Evolutionary conservation across 2,888 invertebrate species (phyloP), one percentile per base, ranked within the genome.

Genomic region (Trissonchulus latispiculum): DNA sequence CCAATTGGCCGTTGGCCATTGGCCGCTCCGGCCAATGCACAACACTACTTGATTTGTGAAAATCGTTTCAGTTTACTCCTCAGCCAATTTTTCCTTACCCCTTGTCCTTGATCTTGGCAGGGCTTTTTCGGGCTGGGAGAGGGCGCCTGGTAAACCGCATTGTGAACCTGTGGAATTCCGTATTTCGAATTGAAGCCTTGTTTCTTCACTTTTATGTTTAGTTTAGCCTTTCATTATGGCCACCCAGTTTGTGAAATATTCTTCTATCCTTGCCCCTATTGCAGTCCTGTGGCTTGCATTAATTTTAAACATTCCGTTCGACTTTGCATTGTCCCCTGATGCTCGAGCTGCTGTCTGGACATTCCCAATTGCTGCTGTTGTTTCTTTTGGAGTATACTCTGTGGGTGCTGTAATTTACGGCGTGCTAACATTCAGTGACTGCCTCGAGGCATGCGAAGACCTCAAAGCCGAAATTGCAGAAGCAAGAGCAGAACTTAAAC

Each of bases 351-450:
- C 48, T 8, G 48, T 48, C 8, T 23, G 8, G 8, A 15, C 23
- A 48, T 8, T 48, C 8, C 48, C 48, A 48, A 48, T 48, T 48
- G 48, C 23, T 8, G 48, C 48, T 48, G 23, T 48, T 48, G 8
- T 48, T 8, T 15, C 61, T 36, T 82, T 84, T 36, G 78, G 89
- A 89, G 68, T 91, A 0, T 92, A 90, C 81, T 89, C 93, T 0
- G 87, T 87, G 0, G 85, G 85, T 28, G 88, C 90, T n/a, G 89
- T 95, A 2, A 83, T 93, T 0, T 93, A 92, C 81, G 86, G 95
- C 81, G 91, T 91, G 0, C 89, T 91, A 74, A 93, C 90, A 0
- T 94, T 95, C 80, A 95, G 94, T 82, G 90, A 94, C 82, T 95
- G 95, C 81, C 88, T 90, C 73, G 88, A 89, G 75, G 95, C 94